Evolutionary conservation across 2,113 vertebrate species (phyloP).

Genomic region (Formicarius rufipectus): DNA sequence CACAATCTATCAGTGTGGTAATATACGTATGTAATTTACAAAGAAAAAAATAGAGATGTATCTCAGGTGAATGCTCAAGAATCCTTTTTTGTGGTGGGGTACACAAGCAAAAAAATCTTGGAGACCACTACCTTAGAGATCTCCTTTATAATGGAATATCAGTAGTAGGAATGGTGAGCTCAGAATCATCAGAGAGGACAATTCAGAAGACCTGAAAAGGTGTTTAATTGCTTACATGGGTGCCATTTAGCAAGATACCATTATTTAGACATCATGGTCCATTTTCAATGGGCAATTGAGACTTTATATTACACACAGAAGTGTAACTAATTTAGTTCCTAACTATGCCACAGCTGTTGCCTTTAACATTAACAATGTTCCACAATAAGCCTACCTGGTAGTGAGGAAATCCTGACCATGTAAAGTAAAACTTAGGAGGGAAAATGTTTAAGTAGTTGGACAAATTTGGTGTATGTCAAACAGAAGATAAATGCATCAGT

Average conservation of each 20-base stretch:
- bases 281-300: neutral
- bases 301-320: neutral
- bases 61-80: neutral
- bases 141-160: neutral
- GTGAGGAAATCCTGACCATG: neutral
- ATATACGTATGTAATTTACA: neutral
- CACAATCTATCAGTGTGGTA: neutral
- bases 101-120: neutral
- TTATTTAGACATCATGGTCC: neutral
- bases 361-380: neutral
- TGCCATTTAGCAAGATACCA: neutral
- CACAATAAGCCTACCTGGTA: neutral
- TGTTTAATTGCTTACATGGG: rapidly evolving
- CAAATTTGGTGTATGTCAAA: neutral
- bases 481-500: neutral
- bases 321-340: neutral
- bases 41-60: neutral
- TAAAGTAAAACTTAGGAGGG: neutral
- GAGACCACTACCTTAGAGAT: neutral
- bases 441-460: neutral
- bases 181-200: neutral
- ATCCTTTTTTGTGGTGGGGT: neutral
- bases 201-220: neutral
- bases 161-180: neutral
- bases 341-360: neutral